Evolutionary conservation across 2,888 invertebrate genomes (phyloP).

Genomic region (Nowickia ferox): DNA sequence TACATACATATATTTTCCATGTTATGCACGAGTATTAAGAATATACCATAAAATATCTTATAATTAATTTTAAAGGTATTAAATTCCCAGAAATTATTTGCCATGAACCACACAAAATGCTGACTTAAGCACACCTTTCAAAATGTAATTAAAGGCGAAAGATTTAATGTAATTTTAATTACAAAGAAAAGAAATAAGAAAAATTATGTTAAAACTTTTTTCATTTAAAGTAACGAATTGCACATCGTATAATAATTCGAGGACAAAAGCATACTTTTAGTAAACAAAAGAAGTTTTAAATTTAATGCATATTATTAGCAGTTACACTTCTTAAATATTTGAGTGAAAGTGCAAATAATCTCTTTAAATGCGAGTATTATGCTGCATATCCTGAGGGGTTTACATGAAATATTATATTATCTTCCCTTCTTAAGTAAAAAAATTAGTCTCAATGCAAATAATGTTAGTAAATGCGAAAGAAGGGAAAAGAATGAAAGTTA

Average conservation of each 20-base stretch:
- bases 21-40: no score
- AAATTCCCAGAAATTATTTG: no score
- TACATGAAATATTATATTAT: background rate
- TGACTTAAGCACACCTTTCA: no score
- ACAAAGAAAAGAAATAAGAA: no score
- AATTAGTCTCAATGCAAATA: no score
- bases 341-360: slow-evolving; percentile 1
- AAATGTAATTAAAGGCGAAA: no score
- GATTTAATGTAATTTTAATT: background rate
- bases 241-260: background rate
- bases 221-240: background rate
- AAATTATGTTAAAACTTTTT: background rate
- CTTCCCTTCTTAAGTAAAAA: background rate
- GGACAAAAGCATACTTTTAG: background rate
- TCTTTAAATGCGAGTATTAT: slow-evolving; percentile 7
- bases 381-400: slow-evolving; percentile 11
- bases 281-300: background rate
- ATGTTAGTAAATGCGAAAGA: background rate
- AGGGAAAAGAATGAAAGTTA: background rate
- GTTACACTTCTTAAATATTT: slow-evolving; percentile 4
- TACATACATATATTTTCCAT: no score
- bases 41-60: no score
- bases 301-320: slow-evolving; percentile 11
- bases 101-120: no score
- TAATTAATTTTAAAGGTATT: no score